Evolutionary conservation across 2,888 invertebrate genomes (phyloP).

Genomic region (Mactromeris polynyma): DNA sequence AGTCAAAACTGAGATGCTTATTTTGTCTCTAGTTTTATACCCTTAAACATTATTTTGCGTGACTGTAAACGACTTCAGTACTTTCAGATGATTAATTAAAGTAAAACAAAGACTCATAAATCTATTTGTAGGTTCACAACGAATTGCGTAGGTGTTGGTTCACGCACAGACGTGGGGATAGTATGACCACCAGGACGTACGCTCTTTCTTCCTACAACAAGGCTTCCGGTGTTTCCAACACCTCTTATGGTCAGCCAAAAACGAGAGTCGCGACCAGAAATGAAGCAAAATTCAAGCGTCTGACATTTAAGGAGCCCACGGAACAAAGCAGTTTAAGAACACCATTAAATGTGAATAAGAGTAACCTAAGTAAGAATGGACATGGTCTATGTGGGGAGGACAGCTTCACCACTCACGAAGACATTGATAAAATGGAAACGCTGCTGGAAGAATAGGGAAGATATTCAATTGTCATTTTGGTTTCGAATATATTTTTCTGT

Average conservation of each 20-base stretch:
- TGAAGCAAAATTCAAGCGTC: background rate
- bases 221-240: slow-evolving; percentile 35
- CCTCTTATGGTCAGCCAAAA: slow-evolving; percentile 19
- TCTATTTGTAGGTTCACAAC: slow-evolving; percentile 52
- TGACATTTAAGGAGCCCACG: background rate
- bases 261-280: background rate
- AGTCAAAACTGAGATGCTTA: too few relatives aligned
- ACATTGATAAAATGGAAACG: background rate
- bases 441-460: background rate
- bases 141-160: slow-evolving; percentile 58
- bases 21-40: too few relatives aligned
- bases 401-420: background rate
- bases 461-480: background rate
- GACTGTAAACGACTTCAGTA: background rate
- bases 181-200: slow-evolving; percentile 40
- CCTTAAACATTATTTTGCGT: background rate
- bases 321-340: background rate
- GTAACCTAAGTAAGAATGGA: background rate
- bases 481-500: background rate
- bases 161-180: slow-evolving; percentile 36
- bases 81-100: slow-evolving; percentile 9
- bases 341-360: background rate
- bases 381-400: background rate
- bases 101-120: background rate
- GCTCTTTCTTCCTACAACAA: slow-evolving; percentile 54